Conservation (phyloP, 2,888 invertebrate species). For the Hydrotaea cyrtoneurina region DNA sequence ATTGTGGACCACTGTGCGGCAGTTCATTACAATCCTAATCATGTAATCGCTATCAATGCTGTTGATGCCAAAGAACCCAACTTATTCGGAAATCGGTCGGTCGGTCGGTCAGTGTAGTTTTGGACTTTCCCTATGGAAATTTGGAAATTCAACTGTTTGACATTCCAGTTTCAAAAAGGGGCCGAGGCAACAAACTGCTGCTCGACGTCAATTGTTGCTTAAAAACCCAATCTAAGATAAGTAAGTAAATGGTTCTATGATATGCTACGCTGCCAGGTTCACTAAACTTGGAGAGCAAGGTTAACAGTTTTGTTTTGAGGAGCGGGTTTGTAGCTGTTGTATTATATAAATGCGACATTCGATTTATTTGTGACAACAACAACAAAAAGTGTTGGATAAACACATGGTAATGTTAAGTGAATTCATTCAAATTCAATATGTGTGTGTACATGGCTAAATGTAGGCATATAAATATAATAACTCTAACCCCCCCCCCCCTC, state of each 20-base stretch:
- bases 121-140: too few species aligned
- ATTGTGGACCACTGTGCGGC: too few species aligned
- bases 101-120: too few species aligned
- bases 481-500: too few species aligned
- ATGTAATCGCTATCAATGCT: too few species aligned
- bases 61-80: too few species aligned
- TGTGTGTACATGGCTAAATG: neutral
- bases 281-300: constrained; percentile 45
- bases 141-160: too few species aligned
- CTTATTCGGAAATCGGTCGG: too few species aligned
- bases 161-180: neutral
- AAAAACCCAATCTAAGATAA: too few species aligned
- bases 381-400: constrained; percentile 22
- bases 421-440: neutral
- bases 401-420: neutral
- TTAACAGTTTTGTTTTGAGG: constrained; percentile 41
- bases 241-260: neutral
- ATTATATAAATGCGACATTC: constrained; percentile 69
- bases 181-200: neutral
- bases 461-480: too few species aligned
- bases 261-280: constrained; percentile 8
- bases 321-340: neutral
- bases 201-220: neutral
- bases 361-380: constrained; percentile 29
- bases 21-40: too few species aligned